phyloP scores from a whole-genome alignment of 2,113 vertebrate genomes.

The Rhombomys opimus region DNA sequence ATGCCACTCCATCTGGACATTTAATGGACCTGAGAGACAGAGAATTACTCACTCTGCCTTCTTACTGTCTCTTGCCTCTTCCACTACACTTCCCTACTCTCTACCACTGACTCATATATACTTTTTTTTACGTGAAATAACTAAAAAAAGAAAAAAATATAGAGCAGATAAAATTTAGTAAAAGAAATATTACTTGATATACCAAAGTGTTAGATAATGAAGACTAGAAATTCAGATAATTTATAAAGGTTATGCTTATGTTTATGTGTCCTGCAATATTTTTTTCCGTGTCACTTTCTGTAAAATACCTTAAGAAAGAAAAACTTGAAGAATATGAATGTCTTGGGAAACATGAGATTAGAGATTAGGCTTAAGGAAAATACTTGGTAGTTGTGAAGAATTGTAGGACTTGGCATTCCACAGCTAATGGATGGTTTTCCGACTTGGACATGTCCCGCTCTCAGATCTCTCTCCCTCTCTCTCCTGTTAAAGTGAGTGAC shows the following conservation, averaged over 20 bases:
- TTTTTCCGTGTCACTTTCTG: slow-evolving; percentile 55
- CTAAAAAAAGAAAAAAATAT: slow-evolving; percentile 63
- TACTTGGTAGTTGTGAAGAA: not conserved
- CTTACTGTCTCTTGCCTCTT: not conserved
- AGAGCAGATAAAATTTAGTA: slow-evolving; percentile 53
- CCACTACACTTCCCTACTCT: not conserved
- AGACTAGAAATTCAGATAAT: slow-evolving; percentile 77
- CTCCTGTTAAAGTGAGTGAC: not conserved
- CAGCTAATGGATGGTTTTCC: not conserved
- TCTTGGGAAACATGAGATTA: not conserved
- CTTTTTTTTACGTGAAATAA: slow-evolving; percentile 82
- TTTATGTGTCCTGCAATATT: slow-evolving; percentile 64
- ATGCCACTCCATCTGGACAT: slow-evolving; percentile 82
- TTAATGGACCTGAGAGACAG: slow-evolving; percentile 50
- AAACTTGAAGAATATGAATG: slow-evolving; percentile 55
- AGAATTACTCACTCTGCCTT: slow-evolving; percentile 42
- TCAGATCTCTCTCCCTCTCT: not conserved
- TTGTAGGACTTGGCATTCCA: not conserved
- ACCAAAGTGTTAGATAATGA: not conserved
- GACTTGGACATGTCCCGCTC: not conserved
- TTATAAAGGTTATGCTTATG: slow-evolving; percentile 81
- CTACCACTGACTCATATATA: slow-evolving; percentile 44
- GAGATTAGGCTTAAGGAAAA: not conserved
- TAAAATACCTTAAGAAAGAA: slow-evolving; percentile 50
- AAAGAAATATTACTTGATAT: slow-evolving; percentile 33